Base-by-base conservation (phyloP, 2,797 vertebrate species). In the Oryzias dopingdopingensis region DNA sequence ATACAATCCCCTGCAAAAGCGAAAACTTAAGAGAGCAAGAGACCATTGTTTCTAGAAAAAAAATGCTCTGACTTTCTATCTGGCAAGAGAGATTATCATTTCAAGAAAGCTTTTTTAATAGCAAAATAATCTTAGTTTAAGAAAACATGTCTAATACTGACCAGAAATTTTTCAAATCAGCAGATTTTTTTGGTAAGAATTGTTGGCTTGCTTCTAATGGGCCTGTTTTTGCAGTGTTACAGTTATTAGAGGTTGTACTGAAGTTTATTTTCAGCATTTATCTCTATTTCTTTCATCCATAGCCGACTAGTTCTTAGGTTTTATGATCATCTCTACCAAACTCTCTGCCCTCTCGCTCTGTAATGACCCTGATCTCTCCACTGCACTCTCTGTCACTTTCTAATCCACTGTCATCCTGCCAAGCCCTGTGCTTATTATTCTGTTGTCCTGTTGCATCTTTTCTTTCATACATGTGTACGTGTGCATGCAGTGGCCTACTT, bases 401-500 rank as follows among this genome's bases (percentile, higher is more conserved):
- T 85, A 81, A 82, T 85, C 81, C 62, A 29, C 22, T 52, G 73
- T 64, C 72, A 70, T 75, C 76, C 65, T 74, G 70, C n/a, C 72
- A 37, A 65, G 72, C 72, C 70, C 57, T 6, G 15, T 46, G 62
- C 61, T 80, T 69, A 73, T 75, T 70, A 54, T 43, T 52, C 65
- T 74, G 66, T 22, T 58, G 62, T 56, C 64, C 59, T 44, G 57
- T 56, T 50, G n/a, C 22, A 52, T 20, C 46, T 60, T 32, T 48
- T 62, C 42, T 51, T 18, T 49, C 61, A 54, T 46, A 60, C 24
- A 14, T 56, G 65, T 65, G 67, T 56, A 49, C 32, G 32, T 63
- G 65, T 49, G 48, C 20, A 47, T 63, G 50, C 49, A 51, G 23
- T 59, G 68, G 58, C 71, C 77, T 59, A 69, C 50, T 76, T 76